Percentiles rank a stretch among this genome's conserved stretches.
phyloP scores from a whole-genome alignment of 1,140 invertebrate species.

The Pseudomyrmex dendroicus region DNA sequence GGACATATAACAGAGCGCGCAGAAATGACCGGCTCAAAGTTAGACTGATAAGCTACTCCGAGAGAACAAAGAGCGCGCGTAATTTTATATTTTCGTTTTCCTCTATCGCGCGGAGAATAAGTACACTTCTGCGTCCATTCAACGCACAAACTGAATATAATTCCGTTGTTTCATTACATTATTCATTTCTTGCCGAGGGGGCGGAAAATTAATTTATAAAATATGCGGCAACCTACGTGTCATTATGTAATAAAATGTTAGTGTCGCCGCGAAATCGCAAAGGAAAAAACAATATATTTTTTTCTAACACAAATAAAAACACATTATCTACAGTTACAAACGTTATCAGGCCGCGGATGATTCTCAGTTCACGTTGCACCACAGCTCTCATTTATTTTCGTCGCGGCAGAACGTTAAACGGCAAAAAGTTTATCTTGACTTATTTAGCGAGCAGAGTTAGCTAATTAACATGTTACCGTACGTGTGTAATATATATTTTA shows the following conservation, averaged over 20 bases:
- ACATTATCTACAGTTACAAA: not conserved
- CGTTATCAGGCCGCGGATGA: not conserved
- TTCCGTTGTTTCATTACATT: constrained; percentile 37
- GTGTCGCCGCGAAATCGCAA: not conserved
- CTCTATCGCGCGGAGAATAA: constrained; percentile 13
- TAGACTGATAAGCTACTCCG: constrained; percentile 1
- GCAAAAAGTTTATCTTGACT: not conserved
- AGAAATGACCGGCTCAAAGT: constrained; percentile 16
- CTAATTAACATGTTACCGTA: not conserved
- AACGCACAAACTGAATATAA: constrained; percentile 30
- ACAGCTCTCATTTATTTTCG: constrained; percentile 16
- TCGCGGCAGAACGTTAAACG: not conserved
- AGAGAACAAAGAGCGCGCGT: not conserved
- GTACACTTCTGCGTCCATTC: constrained; percentile 1
- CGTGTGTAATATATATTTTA: not conserved
- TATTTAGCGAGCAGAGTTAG: constrained; percentile 15
- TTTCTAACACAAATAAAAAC: not conserved
- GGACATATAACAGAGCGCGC: not conserved
- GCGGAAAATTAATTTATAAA: constrained; percentile 48
- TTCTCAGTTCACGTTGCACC: constrained; percentile 3
- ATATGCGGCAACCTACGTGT: constrained; percentile 13
- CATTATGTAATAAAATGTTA: not conserved
- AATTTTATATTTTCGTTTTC: constrained; percentile 21
- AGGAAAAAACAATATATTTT: constrained; percentile 25
- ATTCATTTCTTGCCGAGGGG: constrained; percentile 29